phyloP scores from a whole-genome alignment of 2,113 vertebrate species.

The Arothron firmamentum region DNA sequence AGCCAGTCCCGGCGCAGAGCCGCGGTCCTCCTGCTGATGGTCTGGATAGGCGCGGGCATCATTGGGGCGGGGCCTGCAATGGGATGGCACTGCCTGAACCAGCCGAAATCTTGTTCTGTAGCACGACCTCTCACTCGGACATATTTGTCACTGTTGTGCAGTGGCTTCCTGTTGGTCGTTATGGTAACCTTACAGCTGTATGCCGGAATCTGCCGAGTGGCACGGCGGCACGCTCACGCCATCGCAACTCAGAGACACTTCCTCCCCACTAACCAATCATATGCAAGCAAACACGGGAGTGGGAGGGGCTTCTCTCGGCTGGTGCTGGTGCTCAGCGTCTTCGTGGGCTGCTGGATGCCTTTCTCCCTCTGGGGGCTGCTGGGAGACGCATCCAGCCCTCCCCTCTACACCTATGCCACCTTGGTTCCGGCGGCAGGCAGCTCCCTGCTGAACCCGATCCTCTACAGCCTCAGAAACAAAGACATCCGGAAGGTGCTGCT shows the following conservation, averaged over 20 bases:
- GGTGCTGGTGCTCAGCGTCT: conserved; percentile 84
- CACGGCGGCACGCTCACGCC: conserved; percentile 88
- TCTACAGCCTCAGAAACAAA: conserved; percentile 92
- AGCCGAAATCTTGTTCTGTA: conserved; percentile 76
- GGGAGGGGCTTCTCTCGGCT: conserved; percentile 71
- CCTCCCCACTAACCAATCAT: conserved; percentile 78
- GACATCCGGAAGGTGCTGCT: conserved; percentile 90
- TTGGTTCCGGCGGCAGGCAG: conserved; percentile 88
- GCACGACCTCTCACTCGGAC: conserved; percentile 82
- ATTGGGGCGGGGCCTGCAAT: conserved; percentile 83
- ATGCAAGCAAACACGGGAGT: conserved; percentile 68
- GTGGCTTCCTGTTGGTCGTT: conserved; percentile 83
- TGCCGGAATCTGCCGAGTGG: conserved; percentile 85
- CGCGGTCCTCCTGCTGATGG: conserved; percentile 80
- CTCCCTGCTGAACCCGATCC: conserved; percentile 90
- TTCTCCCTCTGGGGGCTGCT: conserved; percentile 88
- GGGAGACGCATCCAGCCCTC: conserved; percentile 79
- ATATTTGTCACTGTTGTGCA: conserved; percentile 84
- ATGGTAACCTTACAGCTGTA: conserved; percentile 86
- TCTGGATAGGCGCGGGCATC: conserved; percentile 80
- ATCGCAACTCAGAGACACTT: conserved; percentile 92
- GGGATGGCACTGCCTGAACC: conserved; percentile 91
- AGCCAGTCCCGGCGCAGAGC: conserved; percentile 82
- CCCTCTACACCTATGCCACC: conserved; percentile 85
- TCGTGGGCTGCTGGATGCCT: conserved; percentile 91